Base-by-base conservation (phyloP, 2,113 vertebrate genomes). In the Elgaria multicarinata region DNA sequence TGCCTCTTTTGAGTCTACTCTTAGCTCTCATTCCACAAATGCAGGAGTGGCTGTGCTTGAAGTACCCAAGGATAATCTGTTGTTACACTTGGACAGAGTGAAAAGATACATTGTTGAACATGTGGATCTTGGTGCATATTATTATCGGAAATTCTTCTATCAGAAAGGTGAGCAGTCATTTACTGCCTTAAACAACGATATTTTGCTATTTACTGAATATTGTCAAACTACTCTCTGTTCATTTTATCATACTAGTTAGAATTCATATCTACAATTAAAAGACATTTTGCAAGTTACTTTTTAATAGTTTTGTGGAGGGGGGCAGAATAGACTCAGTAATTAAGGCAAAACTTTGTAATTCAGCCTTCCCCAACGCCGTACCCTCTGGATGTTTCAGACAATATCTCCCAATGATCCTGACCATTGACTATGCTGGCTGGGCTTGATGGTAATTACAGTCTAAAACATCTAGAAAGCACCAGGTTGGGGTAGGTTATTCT, bases 101-200 rank as follows among this genome's bases (percentile, higher is more conserved):
- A 99, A 99, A 93, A 97, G 99, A 88, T 99, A 99, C 95, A 98
- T 98, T 0, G 98, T 99, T 92, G 99, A 99, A 90, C 99, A 99
- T 0, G 98, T 99, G 94, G 98, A 99, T 91, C 98, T 98, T 2
- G 99, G 99, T 50, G 98, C 98, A 75, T 99, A 99, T 95, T 99
- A 99, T 94, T 99, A 98, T 62, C 96, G 98, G 89, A 99, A 98
- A 92, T 98, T 98, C 94, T 99, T 99, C 97, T 98, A 98, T 93
- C 97, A 98, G 93, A 98, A 98, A 94, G 99, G 99, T 99, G 95
- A 97, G 97, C 91, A n/a, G 14, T 90, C 14, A 86, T 89, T 20
- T 87, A 89, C 16, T 67, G 53, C 46, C 16, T 67, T 86, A 77
- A 42, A 28, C 20, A 81, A 74, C 53, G 50, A 22, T 20, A 0